Evolutionary conservation across 2,113 vertebrate genomes (phyloP).

Genomic region (Gobius niger): DNA sequence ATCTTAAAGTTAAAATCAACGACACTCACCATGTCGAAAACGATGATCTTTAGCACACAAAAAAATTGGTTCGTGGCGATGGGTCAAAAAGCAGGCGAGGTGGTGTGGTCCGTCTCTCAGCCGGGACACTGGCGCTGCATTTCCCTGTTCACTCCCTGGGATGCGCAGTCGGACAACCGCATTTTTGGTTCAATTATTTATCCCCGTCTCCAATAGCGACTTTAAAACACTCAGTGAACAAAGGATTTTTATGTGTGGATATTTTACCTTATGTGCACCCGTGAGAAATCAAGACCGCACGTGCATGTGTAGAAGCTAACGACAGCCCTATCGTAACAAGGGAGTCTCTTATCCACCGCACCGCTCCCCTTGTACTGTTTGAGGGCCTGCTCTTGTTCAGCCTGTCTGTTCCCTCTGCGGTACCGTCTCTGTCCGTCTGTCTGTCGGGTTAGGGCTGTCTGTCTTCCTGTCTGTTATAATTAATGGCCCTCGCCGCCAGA

Average conservation of each 20-base stretch:
- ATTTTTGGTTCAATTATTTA: constrained; percentile 70
- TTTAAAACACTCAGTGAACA: constrained; percentile 51
- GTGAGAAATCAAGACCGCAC: background rate
- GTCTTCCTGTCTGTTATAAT: constrained; percentile 66
- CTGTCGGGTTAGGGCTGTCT: constrained; percentile 49
- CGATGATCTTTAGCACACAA: constrained; percentile 50
- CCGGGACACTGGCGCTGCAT: constrained; percentile 74
- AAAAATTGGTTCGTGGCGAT: constrained; percentile 28
- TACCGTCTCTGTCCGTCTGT: constrained; percentile 58
- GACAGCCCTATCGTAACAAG: constrained; percentile 17
- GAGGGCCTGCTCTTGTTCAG: constrained; percentile 62
- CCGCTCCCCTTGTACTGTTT: constrained; percentile 71
- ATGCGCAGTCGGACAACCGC: constrained; percentile 76
- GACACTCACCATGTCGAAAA: constrained; percentile 72
- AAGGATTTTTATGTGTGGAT: constrained; percentile 49
- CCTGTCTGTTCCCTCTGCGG: constrained; percentile 68
- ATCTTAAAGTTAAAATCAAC: constrained; percentile 22
- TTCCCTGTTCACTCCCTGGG: constrained; percentile 71
- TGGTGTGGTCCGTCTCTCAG: constrained; percentile 61
- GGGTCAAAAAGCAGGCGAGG: constrained; percentile 33
- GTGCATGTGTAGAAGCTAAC: constrained; percentile 4
- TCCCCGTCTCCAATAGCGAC: constrained; percentile 55
- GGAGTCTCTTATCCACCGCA: constrained; percentile 51
- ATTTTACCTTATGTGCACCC: constrained; percentile 30
- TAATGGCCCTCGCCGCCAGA: constrained; percentile 64